phyloP scores from a whole-genome alignment of 1,140 invertebrate genomes.

The Andricus grossulariae region DNA sequence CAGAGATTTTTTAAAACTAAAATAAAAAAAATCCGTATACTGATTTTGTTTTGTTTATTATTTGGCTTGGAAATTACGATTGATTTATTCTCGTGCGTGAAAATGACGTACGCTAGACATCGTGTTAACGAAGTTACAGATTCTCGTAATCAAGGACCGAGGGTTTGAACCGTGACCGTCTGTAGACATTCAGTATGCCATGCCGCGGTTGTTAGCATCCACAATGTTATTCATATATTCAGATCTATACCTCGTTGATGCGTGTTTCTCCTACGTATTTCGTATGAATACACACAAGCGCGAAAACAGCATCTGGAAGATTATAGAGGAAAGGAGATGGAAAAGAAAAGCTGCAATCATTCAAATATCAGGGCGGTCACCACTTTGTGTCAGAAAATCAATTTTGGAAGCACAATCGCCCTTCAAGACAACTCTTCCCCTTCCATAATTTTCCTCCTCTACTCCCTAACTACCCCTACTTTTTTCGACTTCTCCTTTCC shows the following conservation, averaged over 20 bases:
- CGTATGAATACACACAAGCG: slow-evolving; percentile 41
- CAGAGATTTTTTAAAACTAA: no score
- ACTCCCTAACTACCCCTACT: no score
- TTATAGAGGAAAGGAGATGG: slow-evolving; percentile 35
- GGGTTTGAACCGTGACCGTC: slow-evolving; percentile 56
- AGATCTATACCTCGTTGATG: slow-evolving; percentile 62
- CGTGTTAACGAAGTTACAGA: slow-evolving; percentile 74
- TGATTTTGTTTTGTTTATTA: not conserved
- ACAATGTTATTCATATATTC: slow-evolving; percentile 76
- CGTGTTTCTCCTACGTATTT: slow-evolving; percentile 61
- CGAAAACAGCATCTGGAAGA: not conserved
- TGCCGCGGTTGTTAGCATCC: slow-evolving; percentile 70
- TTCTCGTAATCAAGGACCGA: slow-evolving; percentile 70
- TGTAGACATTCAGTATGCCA: slow-evolving; percentile 73
- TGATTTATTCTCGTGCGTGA: slow-evolving; percentile 21
- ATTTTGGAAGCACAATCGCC: no score
- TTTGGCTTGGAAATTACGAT: not conserved
- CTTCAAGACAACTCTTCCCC: no score
- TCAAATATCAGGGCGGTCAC: no score
- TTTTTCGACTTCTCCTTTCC: no score
- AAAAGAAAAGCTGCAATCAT: slow-evolving; percentile 2
- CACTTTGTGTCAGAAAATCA: no score
- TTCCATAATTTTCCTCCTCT: no score
- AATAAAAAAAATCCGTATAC: no score
- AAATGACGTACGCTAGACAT: slow-evolving; percentile 53